phyloP scores from a whole-genome alignment of 2,888 invertebrate species.

The Aricia artaxerxes region DNA sequence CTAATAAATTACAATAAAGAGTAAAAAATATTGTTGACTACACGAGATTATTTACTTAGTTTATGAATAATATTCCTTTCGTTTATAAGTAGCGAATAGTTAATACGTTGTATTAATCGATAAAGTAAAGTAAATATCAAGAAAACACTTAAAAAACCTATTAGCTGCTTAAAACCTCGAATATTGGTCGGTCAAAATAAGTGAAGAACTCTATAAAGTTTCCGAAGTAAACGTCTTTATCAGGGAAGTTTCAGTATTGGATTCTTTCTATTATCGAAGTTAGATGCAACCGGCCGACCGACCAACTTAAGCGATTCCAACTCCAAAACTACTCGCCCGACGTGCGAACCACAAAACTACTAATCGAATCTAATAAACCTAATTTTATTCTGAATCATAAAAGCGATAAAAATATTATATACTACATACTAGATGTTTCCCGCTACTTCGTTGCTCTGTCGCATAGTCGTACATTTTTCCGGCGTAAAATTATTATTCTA shows the following conservation, averaged over 20 bases:
- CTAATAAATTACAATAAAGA: too few relatives aligned
- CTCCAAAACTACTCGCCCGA: constrained; percentile 41
- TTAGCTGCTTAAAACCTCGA: not conserved
- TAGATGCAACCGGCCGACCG: constrained; percentile 59
- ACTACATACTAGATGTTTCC: not conserved
- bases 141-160: not conserved
- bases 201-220: constrained; percentile 46
- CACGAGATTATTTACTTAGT: too few relatives aligned
- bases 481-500: not conserved
- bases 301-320: constrained; percentile 52
- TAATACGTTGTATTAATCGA: too few relatives aligned
- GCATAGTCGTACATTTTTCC: not conserved
- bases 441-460: not conserved
- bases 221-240: constrained; percentile 54
- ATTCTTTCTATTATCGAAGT: constrained; percentile 67
- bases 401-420: not conserved
- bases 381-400: not conserved
- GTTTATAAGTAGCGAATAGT: too few relatives aligned
- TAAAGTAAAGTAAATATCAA: not conserved
- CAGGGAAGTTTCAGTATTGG: constrained; percentile 61
- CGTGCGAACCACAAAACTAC: constrained; percentile 22
- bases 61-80: too few relatives aligned
- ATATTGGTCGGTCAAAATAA: constrained; percentile 51
- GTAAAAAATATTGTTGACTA: too few relatives aligned
- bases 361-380: constrained; percentile 25